phyloP scores from a whole-genome alignment of 1,140 invertebrate species.

The Goniozus legneri region DNA sequence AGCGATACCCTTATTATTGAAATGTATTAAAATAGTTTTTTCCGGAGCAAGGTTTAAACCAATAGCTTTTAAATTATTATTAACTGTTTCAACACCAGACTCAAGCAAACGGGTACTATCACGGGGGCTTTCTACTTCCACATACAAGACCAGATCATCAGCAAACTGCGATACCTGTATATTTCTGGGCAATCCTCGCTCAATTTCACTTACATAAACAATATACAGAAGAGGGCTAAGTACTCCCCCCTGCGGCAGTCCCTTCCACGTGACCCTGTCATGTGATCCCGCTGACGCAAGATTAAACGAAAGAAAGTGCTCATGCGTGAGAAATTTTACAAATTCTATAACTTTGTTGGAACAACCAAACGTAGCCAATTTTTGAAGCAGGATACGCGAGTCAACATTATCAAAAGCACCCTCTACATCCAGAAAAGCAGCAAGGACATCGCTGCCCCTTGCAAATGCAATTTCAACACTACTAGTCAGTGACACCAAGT shows the following conservation, averaged over 20 bases:
- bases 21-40: constrained; percentile 7
- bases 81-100: background rate
- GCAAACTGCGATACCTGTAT: constrained; percentile 7
- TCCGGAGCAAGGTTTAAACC: constrained; percentile 2
- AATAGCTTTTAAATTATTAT: background rate
- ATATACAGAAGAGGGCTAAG: constrained; percentile 10
- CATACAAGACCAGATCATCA: constrained; percentile 10
- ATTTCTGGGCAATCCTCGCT: background rate
- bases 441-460: background rate
- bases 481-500: constrained; percentile 5
- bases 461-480: constrained; percentile 7
- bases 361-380: constrained; percentile 5
- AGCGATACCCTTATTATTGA: constrained; percentile 3
- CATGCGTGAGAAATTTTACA: constrained; percentile 7
- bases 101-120: background rate
- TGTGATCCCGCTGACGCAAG: background rate
- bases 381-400: constrained; percentile 6
- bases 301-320: background rate
- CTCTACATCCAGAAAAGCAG: constrained; percentile 13
- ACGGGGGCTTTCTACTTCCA: too few relatives aligned
- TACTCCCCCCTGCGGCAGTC: constrained; percentile 12
- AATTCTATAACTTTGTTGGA: constrained; percentile 3
- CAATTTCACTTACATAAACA: constrained; percentile 3
- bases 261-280: background rate
- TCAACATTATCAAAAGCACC: constrained; percentile 10